Evolutionary conservation across 2,113 vertebrate genomes (phyloP).

Genomic region (Amphilophus citrinellus): DNA sequence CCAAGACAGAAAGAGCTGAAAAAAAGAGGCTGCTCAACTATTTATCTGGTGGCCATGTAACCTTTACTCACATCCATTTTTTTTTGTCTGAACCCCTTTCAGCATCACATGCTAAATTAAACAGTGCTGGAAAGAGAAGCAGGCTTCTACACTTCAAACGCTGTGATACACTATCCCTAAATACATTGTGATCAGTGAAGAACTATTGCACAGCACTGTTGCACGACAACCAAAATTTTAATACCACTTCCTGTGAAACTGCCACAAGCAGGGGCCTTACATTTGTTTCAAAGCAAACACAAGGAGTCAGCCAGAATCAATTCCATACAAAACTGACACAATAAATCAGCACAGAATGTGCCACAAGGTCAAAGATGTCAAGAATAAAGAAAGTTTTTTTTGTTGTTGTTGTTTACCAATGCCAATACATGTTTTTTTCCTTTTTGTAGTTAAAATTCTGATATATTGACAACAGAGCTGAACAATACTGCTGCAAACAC

Average conservation of each 20-base stretch:
- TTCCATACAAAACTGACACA: not conserved
- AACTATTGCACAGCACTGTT: constrained; percentile 13
- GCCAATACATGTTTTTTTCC: not conserved
- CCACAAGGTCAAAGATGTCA: too few species aligned
- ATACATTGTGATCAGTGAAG: not conserved
- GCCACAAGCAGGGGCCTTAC: not conserved
- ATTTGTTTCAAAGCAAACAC: not conserved
- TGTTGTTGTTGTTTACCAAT: not conserved
- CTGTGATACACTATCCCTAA: not conserved
- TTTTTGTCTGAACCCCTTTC: constrained; percentile 16
- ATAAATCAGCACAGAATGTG: too few species aligned
- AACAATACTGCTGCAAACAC: constrained; percentile 13
- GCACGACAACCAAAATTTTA: not conserved
- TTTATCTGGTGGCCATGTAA: constrained; percentile 44
- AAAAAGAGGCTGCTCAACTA: constrained; percentile 1
- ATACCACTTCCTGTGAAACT: not conserved
- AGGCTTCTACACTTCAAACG: not conserved
- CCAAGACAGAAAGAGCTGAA: constrained; percentile 27
- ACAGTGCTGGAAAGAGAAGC: not conserved
- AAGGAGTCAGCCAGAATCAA: not conserved
- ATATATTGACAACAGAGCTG: constrained; percentile 8
- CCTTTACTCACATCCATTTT: constrained; percentile 3
- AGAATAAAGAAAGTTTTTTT: not conserved
- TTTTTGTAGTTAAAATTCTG: not conserved
- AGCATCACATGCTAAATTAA: constrained; percentile 7